phyloP scores from a whole-genome alignment of 2,888 invertebrate species.

The Microplitis manilae region DNA sequence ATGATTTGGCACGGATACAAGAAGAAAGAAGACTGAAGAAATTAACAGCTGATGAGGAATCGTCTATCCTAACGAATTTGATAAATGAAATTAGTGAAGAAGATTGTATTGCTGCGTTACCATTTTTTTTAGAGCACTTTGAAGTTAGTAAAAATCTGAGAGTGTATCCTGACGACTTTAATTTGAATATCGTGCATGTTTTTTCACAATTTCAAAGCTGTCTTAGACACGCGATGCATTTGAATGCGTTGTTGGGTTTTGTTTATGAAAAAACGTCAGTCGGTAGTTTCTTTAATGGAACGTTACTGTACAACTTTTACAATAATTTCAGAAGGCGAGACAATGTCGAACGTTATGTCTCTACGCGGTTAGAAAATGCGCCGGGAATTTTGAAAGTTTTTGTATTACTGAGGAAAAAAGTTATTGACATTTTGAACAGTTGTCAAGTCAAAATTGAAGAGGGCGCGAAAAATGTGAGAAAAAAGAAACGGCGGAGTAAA shows the following conservation, averaged over 20 bases:
- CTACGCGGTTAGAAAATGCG: conserved; percentile 59
- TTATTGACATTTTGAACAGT: conserved; percentile 49
- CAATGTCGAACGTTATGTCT: conserved; percentile 74
- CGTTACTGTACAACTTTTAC: conserved; percentile 83
- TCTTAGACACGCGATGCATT: conserved; percentile 74
- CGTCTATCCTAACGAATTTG: conserved; percentile 47
- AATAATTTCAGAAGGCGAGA: conserved; percentile 76
- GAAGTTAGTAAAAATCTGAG: conserved; percentile 75
- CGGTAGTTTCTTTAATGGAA: conserved; percentile 81
- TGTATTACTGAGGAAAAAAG: conserved; percentile 53
- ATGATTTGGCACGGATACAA: conserved; percentile 67
- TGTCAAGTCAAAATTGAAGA: conserved; percentile 35
- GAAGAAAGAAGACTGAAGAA: conserved; percentile 36
- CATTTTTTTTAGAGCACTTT: conserved; percentile 76
- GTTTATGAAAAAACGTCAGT: conserved; percentile 76
- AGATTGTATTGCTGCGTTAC: conserved; percentile 76
- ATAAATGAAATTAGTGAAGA: conserved; percentile 73
- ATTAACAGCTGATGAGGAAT: not conserved
- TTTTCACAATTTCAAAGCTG: conserved; percentile 81
- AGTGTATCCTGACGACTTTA: conserved; percentile 75
- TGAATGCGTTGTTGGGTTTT: conserved; percentile 78
- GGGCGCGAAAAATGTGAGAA: conserved; percentile 45
- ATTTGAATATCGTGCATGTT: conserved; percentile 75
- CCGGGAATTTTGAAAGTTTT: conserved; percentile 65
- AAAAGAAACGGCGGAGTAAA: conserved; percentile 56